Evolutionary conservation across 2,797 vertebrate genomes (phyloP), one percentile per base, ranked within the genome.

Genomic region (Rachycentron canadum): DNA sequence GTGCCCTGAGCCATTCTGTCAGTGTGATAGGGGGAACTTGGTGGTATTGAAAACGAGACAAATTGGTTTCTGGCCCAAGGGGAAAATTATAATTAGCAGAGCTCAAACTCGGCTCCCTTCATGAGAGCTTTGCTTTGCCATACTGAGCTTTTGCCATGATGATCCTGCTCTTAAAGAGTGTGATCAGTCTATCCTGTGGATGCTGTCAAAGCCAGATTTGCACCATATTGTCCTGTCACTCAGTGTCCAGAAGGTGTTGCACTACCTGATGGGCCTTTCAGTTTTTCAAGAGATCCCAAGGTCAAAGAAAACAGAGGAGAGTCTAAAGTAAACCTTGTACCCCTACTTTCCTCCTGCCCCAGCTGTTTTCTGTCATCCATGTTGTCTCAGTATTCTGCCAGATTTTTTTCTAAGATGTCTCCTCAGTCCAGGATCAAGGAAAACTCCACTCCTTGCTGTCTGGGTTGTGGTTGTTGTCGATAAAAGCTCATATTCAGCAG

Each of bases 31-130:
- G 69, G 43, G 59, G 84, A 85, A 73, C 78, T 81, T 83, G 71
- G 67, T 78, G 67, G 69, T 82, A 83, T 77, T 91, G 86, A 90
- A 92, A 92, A 88, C 0, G 60, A 93, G 84, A 93, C 86, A 91
- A 90, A 92, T 90, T 91, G 85, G 82, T 87, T 87, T 82, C 50
- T 89, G 76, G 82, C 82, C 74, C 74, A 36, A 14, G 73, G 75
- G 82, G 58, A n/a, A 65, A 68, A 75, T 82, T 90, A 73, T 83
- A 86, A 91, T 92, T 87, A 90, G 85, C 74, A 65, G 66, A 75
- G 69, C 84, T 88, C 69, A 88, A 87, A 88, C 57, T 79, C 34
- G 16, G 63, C 77, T 50, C 79, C 76, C 80, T 87, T 76, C 60
- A 57, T 58, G 61, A 82, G 75, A 81, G 81, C 74, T 78, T 83